Evolutionary conservation across 2,888 invertebrate genomes (phyloP).

Genomic region (Ellobium chinense): DNA sequence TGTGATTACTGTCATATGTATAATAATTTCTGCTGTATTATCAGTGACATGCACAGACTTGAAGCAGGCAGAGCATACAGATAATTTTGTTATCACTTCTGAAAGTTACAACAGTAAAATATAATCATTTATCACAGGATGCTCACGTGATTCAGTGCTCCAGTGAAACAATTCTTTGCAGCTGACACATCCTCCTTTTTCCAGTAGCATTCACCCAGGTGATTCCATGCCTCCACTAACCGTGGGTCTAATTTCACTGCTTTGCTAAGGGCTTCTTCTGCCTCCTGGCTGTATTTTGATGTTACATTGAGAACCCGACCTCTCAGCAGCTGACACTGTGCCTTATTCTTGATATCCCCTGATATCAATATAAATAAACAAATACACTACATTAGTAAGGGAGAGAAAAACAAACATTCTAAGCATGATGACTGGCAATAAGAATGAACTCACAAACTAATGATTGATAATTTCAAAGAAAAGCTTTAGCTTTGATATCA

Average conservation of each 20-base stretch:
- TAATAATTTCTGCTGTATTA: too few relatives aligned
- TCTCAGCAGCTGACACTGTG: slow-evolving; percentile 83
- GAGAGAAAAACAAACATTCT: too few relatives aligned
- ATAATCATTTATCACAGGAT: too few relatives aligned
- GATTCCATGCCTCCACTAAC: slow-evolving; percentile 91
- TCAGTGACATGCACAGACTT: too few relatives aligned
- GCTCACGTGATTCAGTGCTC: slow-evolving; percentile 81
- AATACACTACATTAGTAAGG: background rate
- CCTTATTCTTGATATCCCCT: slow-evolving; percentile 73
- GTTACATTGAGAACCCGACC: slow-evolving; percentile 87
- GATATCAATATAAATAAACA: slow-evolving; percentile 17
- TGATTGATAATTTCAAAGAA: too few relatives aligned
- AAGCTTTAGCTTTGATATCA: too few relatives aligned
- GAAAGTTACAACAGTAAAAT: too few relatives aligned
- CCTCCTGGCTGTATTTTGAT: slow-evolving; percentile 85
- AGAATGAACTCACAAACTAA: too few relatives aligned
- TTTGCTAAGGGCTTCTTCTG: slow-evolving; percentile 88
- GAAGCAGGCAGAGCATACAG: too few relatives aligned
- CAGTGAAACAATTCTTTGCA: slow-evolving; percentile 90
- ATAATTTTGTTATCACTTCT: too few relatives aligned
- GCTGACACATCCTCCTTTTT: slow-evolving; percentile 89
- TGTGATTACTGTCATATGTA: too few relatives aligned
- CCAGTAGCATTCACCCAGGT: slow-evolving; percentile 93
- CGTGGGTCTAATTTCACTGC: slow-evolving; percentile 91
- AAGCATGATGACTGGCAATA: too few relatives aligned